phyloP scores from a whole-genome alignment of 2,888 invertebrate genomes.

The Drosophila cracens region DNA sequence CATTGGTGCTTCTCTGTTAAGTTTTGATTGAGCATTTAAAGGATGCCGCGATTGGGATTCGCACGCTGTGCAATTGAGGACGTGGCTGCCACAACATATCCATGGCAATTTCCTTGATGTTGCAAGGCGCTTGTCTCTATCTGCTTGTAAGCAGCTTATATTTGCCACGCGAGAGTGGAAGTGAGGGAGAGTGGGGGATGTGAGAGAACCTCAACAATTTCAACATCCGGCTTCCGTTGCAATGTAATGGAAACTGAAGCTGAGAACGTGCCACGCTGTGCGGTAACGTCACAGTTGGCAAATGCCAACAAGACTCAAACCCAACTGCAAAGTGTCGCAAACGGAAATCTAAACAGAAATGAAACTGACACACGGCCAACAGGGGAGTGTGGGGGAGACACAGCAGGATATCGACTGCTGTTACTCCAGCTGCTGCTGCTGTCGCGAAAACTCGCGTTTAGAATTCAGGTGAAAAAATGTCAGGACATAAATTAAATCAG shows the following conservation, averaged over 20 bases:
- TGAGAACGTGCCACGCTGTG: conserved; percentile 60
- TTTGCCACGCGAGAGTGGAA: conserved; percentile 1
- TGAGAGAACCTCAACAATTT: conserved; percentile 74
- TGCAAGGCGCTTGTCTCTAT: conserved; percentile 26
- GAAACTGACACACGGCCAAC: conserved; percentile 64
- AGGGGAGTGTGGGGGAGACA: conserved; percentile 2
- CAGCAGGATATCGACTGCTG: conserved; percentile 62
- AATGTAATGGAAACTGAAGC: conserved; percentile 74
- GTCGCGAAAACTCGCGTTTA: conserved; percentile 10
- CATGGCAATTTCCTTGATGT: conserved; percentile 49
- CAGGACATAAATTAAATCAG: conserved; percentile 58
- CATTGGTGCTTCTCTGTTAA: conserved; percentile 47
- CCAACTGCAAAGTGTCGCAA: conserved; percentile 60
- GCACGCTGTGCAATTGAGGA: conserved; percentile 21
- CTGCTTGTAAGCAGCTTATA: conserved; percentile 66
- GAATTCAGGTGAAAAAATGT: conserved; percentile 50
- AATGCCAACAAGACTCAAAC: conserved; percentile 42
- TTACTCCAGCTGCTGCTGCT: background rate
- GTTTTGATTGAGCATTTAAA: conserved; percentile 78
- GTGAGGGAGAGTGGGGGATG: conserved; percentile 19
- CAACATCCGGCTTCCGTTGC: conserved; percentile 76
- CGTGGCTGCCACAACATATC: conserved; percentile 47
- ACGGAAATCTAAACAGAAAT: conserved; percentile 71
- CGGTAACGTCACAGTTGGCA: conserved; percentile 57
- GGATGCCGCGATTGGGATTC: conserved; percentile 56